Evolutionary conservation across 2,888 invertebrate genomes (phyloP), one percentile per base, ranked within the genome.

Genomic region (Trisateles emortualis): DNA sequence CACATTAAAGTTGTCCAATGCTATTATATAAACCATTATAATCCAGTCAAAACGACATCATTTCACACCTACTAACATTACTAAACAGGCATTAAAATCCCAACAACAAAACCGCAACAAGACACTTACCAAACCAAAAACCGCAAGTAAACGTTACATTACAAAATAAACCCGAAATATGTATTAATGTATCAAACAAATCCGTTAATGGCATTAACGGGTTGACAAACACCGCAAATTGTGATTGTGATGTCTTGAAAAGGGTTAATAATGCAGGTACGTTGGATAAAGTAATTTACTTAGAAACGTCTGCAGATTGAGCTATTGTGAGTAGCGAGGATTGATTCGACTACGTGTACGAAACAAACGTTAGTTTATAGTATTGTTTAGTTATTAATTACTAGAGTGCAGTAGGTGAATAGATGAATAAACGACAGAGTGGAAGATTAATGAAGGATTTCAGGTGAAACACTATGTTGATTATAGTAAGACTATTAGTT

Each of bases 151-250:
- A 72, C 72, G 67, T 68, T 76, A 80, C 76, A 70, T 83, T 82
- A 83, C 80, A 78, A 82, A 79, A 80, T 82, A 78, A 80, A 81
- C 72, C 78, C 81, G 72, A 84, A 86, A 85, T 72, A 77, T 35
- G 26, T 16, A 52, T 40, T 72, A 72, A 68, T 61, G 66, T 74
- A 70, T 75, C 78, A 84, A 73, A 78, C 70, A 66, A 66, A 68
- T 52, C 38, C 60, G 59, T 64, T 69, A 56, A 71, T 86, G 84
- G 46, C 64, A 67, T 67, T 67, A 72, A 60, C 57, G 29, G 47
- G 52, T 70, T 71, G 70, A 71, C 91, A 88, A 89, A 89, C 82
- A 89, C 92, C 92, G 80, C 90, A 92, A 89, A 89, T 88, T 90
- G 88, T 83, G 81, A 90, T 90, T 90, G 72, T 71, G 65, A 56